Evolutionary conservation across 2,888 invertebrate species (phyloP), one percentile per base, ranked within the genome.

Genomic region (Acanthosepion pharaonis): DNA sequence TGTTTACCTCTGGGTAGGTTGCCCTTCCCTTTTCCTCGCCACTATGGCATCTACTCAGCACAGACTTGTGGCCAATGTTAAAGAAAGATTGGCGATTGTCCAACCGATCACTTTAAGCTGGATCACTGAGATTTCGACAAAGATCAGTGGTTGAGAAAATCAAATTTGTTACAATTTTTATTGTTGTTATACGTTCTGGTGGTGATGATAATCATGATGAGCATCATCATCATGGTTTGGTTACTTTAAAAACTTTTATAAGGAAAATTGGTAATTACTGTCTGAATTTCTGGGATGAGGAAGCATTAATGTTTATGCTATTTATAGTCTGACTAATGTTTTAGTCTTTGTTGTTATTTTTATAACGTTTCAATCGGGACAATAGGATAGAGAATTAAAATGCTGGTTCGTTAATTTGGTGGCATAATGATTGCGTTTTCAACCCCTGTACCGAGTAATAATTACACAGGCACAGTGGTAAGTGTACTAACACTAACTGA

Each of bases 101-200:
- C 78, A 78, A 33, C 9, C 78, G 11, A 11, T 78, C 78, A 78
- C n/a, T 78, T n/a, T 78, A 78, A 78, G 78, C 78, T n/a, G 78
- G 78, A 78, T 78, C 78, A 33, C 78, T 15, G 78, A n/a, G 78
- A 78, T 78, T 33, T n/a, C n/a, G 18, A 78, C 78, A 33, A 78
- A 78, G 78, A 78, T 78, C n/a, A 33, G n/a, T 78, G 78, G 78
- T 33, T 78, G 78, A 78, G n/a, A 78, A 78, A 78, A 78, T 78
- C n/a, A 78, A 78, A 78, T 78, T n/a, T n/a, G 11, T n/a, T n/a
- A 33, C 8, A 78, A 78, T 78, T 78, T 4, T n/a, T n/a, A 33
- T n/a, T 78, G 0, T 78, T 78, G 15, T 15, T 33, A 6, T 78
- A 3, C n/a, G n/a, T 78, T 5, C 5, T 78, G 15, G 15, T n/a